Evolutionary conservation across 1,140 invertebrate species (phyloP).

Genomic region (Panulirus ornatus): DNA sequence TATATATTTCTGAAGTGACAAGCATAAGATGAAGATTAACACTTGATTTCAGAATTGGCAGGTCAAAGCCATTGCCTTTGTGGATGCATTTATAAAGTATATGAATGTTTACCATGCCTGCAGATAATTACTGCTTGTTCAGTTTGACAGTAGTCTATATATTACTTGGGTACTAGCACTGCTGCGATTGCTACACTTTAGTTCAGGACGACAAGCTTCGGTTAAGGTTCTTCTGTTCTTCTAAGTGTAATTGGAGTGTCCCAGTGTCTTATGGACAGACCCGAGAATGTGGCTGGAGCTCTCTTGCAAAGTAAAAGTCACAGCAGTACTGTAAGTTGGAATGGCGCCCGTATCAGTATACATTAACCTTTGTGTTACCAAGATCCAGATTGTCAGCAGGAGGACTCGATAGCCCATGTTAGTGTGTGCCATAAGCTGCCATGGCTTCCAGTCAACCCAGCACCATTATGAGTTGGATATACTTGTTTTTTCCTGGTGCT

Average conservation of each 20-base stretch:
- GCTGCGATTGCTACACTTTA: slow-evolving; percentile 44
- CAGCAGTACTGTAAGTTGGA: not conserved
- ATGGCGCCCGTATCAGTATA: not conserved
- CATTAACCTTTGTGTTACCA: not conserved
- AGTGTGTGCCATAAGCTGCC: slow-evolving; percentile 46
- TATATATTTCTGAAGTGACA: slow-evolving; percentile 19
- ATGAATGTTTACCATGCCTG: slow-evolving; percentile 19
- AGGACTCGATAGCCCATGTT: slow-evolving; percentile 43
- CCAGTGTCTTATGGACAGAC: slow-evolving; percentile 42
- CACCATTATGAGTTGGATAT: slow-evolving; percentile 37
- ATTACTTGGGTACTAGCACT: slow-evolving; percentile 30
- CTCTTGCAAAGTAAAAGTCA: slow-evolving; percentile 28
- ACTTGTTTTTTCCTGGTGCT: slow-evolving; percentile 34
- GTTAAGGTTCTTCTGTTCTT: slow-evolving; percentile 63
- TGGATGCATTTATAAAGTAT: slow-evolving; percentile 44
- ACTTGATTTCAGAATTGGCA: slow-evolving; percentile 32
- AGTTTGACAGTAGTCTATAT: not conserved
- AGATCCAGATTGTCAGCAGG: slow-evolving; percentile 15
- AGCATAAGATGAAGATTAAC: slow-evolving; percentile 5
- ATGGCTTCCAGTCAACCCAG: slow-evolving; percentile 49
- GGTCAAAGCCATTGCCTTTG: slow-evolving; percentile 33
- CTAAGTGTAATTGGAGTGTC: slow-evolving; percentile 48
- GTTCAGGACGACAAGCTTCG: slow-evolving; percentile 61
- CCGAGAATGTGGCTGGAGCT: slow-evolving; percentile 11
- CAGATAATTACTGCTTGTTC: slow-evolving; percentile 9